Evolutionary conservation across 2,797 vertebrate species (phyloP).

Genomic region (Paratrypauchen microcephalus): DNA sequence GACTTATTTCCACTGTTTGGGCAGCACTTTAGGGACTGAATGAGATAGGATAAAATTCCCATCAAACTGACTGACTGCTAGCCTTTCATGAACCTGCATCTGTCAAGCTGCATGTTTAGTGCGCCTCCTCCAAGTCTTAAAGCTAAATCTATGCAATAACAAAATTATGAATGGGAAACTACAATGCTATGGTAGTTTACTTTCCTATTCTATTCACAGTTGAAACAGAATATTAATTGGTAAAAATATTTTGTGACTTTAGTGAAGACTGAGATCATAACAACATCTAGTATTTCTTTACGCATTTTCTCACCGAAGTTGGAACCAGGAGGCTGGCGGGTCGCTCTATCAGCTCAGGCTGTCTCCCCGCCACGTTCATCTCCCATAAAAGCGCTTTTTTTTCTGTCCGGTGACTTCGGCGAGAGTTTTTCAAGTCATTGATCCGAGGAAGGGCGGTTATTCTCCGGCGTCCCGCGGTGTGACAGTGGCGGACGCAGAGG

Average conservation of each 20-base stretch:
- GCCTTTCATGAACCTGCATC: not conserved
- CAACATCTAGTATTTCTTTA: not conserved
- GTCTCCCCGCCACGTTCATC: conserved; percentile 86
- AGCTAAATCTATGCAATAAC: too few relatives aligned
- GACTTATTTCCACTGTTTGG: not conserved
- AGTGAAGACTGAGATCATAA: not conserved
- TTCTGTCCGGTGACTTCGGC: conserved; percentile 67
- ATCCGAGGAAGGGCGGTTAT: conserved; percentile 48
- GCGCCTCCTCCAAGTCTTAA: too few relatives aligned
- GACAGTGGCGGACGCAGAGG: conserved; percentile 16
- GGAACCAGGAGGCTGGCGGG: conserved; percentile 83
- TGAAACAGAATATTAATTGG: not conserved
- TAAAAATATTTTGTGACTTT: not conserved
- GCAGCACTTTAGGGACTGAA: not conserved
- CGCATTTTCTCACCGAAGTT: conserved; percentile 81
- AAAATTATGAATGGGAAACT: too few relatives aligned
- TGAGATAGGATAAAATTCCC: not conserved
- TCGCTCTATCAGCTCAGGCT: conserved; percentile 81
- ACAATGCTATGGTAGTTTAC: not conserved
- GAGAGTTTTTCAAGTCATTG: conserved; percentile 70
- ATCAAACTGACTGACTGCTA: not conserved
- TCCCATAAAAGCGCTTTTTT: conserved; percentile 81
- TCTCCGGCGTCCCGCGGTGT: conserved; percentile 42
- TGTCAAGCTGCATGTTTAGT: not conserved
- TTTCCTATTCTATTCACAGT: not conserved